Base-by-base conservation (phyloP, 2,113 vertebrate genomes). In the Heloderma charlesbogerti region DNA sequence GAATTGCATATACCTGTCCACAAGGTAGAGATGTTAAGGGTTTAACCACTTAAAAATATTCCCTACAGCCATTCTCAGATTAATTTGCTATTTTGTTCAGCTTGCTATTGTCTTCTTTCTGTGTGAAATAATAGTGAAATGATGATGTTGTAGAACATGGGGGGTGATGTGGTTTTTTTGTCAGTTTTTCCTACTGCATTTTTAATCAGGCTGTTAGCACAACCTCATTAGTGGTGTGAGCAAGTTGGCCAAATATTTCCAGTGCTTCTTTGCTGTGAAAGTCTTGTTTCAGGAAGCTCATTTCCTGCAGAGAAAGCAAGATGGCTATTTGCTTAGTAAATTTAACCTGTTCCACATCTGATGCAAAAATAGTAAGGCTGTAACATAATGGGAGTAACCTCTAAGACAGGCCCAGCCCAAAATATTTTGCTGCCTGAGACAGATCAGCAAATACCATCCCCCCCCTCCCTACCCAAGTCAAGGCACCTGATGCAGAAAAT, bases 151-250 rank as follows among this genome's bases (percentile, higher is more conserved):
- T 45, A 60, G 67, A 86, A 85, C 57, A 60, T 81, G 71, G 6
- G 43, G 37, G 4, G 37, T 45, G 40, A 29, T 6, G 29, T 34
- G 13, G 22, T 16, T 3, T 40, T 25, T n/a, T n/a, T 77, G 72
- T 90, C 74, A 45, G 80, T 84, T 84, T 87, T 88, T 45, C 67
- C 37, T 83, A 66, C 87, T 86, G 72, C 72, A 90, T 90, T 86
- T 85, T 90, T 90, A 90, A 90, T 90, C 75, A 79, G 74, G 5
- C 22, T 40, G 54, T 85, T 85, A 86, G 78, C 29, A 82, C 18
- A 45, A 78, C 69, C 72, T 90, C 72, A 86, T 86, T 79, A 79
- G 45, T 31, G 16, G 72, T 45, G 27, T 67, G 72, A 86, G 63
- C 74, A 79, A 86, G 34, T 66, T 85, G 57, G n/a, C 57, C 83